Evolutionary conservation across 2,113 vertebrate species (phyloP), one percentile per base, ranked within the genome.

Genomic region (Syngnathus scovelli): DNA sequence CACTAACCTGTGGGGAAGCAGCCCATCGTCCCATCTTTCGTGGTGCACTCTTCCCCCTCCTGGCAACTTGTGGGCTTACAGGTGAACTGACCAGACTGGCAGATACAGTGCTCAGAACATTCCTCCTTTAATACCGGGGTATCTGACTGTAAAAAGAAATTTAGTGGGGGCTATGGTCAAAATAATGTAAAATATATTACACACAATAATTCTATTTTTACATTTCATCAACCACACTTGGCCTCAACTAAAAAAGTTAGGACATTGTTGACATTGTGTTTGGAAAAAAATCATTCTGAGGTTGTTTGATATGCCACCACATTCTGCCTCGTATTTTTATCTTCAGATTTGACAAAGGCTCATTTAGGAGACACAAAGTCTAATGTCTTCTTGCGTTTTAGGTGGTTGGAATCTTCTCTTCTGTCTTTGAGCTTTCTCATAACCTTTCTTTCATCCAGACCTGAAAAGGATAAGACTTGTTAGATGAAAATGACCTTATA

Each of bases 51-150:
- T 41, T 74, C 60, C 2, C 18, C 33, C 38, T 43, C 1, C 36
- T 65, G 1, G 65, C 76, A 78, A 7, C 36, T 68, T 33, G 55
- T 61, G 16, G 54, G 1, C 0, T 6, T 61, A 41, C 76, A 78
- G 64, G 9, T 71, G 54, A 65, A 68, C 19, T 37, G 16, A 61
- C 76, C 76, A 13, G 48, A 41, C 16, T 68, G 43, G 65, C 76
- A 78, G 44, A 1, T 2, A n/a, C 76, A 78, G 27, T 19, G 16
- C 65, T 68, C 21, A 5, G 71, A 51, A 13, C 76, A 78, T 65
- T 74, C 68, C 0, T 61, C 36, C 6, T 1, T 2, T 0, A 58
- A 11, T 1, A 68, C 36, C 5, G 68, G 15, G 12, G 11, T 1
- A 10, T 23, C 41, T 0, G 76, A 41, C 76, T 78, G 61, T 41